Percentiles rank a stretch among this genome's conserved stretches.
Evolutionary conservation across 2,888 invertebrate species (phyloP).

Genomic region (Drosophila rellima): DNA sequence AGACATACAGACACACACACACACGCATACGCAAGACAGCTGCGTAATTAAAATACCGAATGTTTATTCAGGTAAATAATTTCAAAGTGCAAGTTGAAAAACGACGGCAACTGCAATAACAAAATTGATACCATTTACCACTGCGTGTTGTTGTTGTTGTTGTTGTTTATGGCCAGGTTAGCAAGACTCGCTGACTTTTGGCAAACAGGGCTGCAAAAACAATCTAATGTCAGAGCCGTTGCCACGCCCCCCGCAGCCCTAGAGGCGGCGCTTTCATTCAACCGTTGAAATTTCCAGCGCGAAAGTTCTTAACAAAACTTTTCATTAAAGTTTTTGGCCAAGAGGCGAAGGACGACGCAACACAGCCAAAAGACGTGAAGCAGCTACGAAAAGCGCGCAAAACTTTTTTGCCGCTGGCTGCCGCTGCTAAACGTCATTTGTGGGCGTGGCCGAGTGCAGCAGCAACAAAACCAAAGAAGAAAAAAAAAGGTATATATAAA

Average conservation of each 20-base stretch:
- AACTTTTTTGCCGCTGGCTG: conserved; percentile 75
- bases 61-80: conserved; percentile 84
- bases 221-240: conserved; percentile 68
- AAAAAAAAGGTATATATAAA: conserved; percentile 21
- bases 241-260: conserved; percentile 11
- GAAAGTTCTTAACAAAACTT: conserved; percentile 81
- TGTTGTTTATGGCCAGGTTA: conserved; percentile 62
- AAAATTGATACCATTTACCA: conserved; percentile 67
- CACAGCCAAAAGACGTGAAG: conserved; percentile 35
- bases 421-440: conserved; percentile 77
- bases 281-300: conserved; percentile 77
- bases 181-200: conserved; percentile 70
- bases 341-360: conserved; percentile 43
- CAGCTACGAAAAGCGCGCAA: conserved; percentile 54
- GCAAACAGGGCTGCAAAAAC: conserved; percentile 64
- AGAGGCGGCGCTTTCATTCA: conserved; percentile 59
- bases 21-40: conserved; percentile 29
- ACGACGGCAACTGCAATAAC: conserved; percentile 63
- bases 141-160: conserved; percentile 25
- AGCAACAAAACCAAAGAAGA: conserved; percentile 19
- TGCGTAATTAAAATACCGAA: conserved; percentile 83
- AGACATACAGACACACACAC: conserved; percentile 16
- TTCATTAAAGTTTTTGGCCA: conserved; percentile 81
- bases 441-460: conserved; percentile 66
- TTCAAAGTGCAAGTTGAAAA: conserved; percentile 67